These are phyloP conservation scores for Parascotia fuliginaria DNA, from an alignment of 2,888 invertebrate genomes.

Conservation along the genomic window DNA sequence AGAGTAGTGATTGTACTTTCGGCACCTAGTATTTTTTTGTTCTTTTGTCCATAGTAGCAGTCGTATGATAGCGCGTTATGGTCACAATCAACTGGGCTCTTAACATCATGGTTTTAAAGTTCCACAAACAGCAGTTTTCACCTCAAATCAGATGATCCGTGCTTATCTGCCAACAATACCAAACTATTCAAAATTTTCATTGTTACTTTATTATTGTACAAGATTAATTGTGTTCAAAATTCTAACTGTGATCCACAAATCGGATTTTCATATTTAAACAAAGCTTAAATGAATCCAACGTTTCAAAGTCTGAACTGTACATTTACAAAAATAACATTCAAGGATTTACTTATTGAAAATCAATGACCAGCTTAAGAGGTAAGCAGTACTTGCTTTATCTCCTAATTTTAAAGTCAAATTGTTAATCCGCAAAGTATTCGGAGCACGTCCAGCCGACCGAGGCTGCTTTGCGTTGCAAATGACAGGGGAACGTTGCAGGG, in stretches of 20 bases:
- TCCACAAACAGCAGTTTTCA: too few species aligned
- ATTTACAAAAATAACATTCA: conserved; percentile 46
- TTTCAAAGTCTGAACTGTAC: conserved; percentile 2
- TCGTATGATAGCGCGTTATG: too few species aligned
- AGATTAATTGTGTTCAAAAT: too few species aligned
- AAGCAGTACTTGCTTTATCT: conserved; percentile 64
- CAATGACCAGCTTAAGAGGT: conserved; percentile 58
- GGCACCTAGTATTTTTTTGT: too few species aligned
- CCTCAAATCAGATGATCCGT: too few species aligned
- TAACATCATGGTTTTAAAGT: too few species aligned
- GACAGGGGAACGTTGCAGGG: conserved; percentile 43
- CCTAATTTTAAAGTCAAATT: conserved; percentile 77
- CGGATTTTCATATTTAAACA: neutral
- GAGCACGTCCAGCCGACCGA: conserved; percentile 52
- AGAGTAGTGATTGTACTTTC: too few species aligned
- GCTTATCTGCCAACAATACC: too few species aligned
- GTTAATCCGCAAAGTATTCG: conserved; percentile 69
- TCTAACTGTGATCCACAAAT: neutral
- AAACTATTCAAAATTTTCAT: too few species aligned
- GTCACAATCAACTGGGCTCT: too few species aligned
- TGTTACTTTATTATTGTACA: too few species aligned
- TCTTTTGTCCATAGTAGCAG: too few species aligned
- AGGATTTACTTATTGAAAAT: conserved; percentile 57
- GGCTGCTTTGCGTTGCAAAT: conserved; percentile 68
- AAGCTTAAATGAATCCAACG: neutral